Evolutionary conservation across 2,888 invertebrate genomes (phyloP).

Genomic region (Noctua pronuba): DNA sequence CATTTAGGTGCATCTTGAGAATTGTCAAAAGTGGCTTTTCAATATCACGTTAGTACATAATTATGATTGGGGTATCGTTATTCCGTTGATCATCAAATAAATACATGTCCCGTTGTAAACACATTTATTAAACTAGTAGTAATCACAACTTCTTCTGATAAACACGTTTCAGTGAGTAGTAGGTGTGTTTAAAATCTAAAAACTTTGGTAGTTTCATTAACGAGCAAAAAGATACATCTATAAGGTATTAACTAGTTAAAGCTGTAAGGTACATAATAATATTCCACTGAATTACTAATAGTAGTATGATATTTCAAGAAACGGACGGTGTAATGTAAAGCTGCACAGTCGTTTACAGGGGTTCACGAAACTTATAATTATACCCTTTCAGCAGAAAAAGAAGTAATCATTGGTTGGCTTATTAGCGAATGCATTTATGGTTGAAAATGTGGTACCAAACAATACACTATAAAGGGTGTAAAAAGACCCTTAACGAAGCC

Average conservation of each 20-base stretch:
- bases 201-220: constrained; percentile 30
- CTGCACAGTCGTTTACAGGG: constrained; percentile 56
- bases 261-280: constrained; percentile 64
- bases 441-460: neutral
- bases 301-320: constrained; percentile 48
- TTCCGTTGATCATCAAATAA: neutral
- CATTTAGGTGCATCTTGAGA: neutral
- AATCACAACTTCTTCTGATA: constrained; percentile 42
- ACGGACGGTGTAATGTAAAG: constrained; percentile 70
- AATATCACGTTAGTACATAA: neutral
- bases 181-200: constrained; percentile 13
- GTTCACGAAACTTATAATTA: constrained; percentile 18
- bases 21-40: neutral
- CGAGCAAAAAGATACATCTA: constrained; percentile 53
- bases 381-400: neutral
- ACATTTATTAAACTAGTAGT: neutral
- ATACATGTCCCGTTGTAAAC: neutral
- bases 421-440: constrained; percentile 10
- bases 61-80: neutral
- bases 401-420: constrained; percentile 4
- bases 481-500: too few species aligned
- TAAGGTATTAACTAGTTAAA: constrained; percentile 69
- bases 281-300: constrained; percentile 52
- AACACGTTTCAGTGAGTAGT: constrained; percentile 6
- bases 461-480: neutral